These are phyloP conservation scores for Zophobas morio DNA, from an alignment of 1,140 invertebrate species.

Conservation along the genomic window DNA sequence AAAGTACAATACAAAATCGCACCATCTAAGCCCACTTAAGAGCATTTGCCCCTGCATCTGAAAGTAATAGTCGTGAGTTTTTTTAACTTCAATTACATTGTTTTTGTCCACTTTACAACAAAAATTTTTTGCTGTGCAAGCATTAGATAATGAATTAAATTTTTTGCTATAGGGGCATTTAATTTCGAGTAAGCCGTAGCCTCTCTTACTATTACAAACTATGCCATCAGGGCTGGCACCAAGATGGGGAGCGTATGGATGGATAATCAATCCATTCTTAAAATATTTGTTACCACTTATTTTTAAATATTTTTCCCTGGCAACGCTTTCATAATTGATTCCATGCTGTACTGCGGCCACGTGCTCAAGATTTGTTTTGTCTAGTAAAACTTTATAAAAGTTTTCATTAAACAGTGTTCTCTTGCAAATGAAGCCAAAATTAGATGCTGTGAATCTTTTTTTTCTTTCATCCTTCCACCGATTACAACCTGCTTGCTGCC, in stretches of 20 bases:
- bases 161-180: not conserved
- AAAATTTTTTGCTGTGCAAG: not conserved
- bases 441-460: not conserved
- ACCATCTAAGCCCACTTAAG: not conserved
- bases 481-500: not conserved
- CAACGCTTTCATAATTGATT: not conserved
- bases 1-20: no score
- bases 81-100: not conserved
- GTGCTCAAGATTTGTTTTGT: not conserved
- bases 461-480: not conserved
- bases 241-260: not conserved
- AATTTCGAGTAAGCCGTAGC: not conserved
- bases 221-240: not conserved
- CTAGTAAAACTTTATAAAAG: not conserved
- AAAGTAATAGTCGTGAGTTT: not conserved
- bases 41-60: not conserved
- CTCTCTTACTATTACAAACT: not conserved
- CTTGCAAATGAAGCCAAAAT: not conserved
- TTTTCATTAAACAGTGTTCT: not conserved
- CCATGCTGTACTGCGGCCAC: not conserved
- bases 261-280: not conserved
- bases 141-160: not conserved
- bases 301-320: not conserved
- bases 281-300: not conserved
- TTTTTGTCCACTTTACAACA: not conserved